Conservation (phyloP, 2,888 invertebrate species). For the Pheosia gnoma region DNA sequence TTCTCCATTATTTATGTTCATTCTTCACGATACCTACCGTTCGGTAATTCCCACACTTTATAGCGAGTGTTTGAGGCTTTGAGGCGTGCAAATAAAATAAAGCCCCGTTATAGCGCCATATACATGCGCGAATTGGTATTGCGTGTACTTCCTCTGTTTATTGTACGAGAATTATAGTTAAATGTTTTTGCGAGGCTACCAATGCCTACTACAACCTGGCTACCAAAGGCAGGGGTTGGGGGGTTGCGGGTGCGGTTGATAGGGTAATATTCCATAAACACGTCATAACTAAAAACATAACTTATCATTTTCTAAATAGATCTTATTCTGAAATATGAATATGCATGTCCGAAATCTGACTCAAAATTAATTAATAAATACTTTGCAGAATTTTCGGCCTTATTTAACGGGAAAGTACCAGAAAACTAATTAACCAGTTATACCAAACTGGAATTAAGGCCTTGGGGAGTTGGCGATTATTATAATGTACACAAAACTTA, state of each 20-base stretch:
- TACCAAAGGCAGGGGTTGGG: too few relatives aligned
- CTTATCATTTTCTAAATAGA: too few relatives aligned
- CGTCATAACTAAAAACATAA: too few relatives aligned
- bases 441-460: conserved; percentile 4
- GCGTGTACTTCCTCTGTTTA: conserved; percentile 16
- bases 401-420: conserved; percentile 18
- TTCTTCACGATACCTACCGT: conserved; percentile 49
- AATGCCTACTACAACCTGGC: too few relatives aligned
- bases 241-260: too few relatives aligned
- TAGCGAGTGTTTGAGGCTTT: conserved; percentile 62
- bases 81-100: conserved; percentile 74
- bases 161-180: conserved; percentile 15
- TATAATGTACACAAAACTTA: too few relatives aligned
- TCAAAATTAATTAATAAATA: conserved; percentile 12
- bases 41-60: conserved; percentile 70
- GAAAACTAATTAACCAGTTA: conserved; percentile 19
- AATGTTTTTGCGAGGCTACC: background rate
- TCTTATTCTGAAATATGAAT: too few relatives aligned
- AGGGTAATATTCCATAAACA: too few relatives aligned
- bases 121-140: conserved; percentile 42
- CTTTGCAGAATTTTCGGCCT: conserved; percentile 11
- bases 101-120: conserved; percentile 62
- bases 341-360: too few relatives aligned
- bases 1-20: conserved; percentile 11
- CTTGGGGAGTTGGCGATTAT: too few relatives aligned